Conservation (phyloP, 2,797 vertebrate species). For the Halcyon badia region DNA sequence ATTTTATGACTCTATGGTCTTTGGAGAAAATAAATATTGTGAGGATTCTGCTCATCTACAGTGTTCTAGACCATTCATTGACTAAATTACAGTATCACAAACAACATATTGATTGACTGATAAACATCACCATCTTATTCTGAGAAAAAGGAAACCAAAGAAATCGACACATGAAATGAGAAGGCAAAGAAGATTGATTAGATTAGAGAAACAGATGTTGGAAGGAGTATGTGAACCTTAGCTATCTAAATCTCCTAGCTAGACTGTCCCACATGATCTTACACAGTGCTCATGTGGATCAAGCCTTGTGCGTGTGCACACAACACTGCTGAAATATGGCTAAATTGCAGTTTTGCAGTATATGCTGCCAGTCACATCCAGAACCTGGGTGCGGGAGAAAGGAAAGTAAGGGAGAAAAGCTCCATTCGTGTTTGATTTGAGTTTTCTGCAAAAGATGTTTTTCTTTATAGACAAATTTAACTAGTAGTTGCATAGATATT, state of each 20-base stretch:
- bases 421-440: background rate
- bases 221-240: background rate
- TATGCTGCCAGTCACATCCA: background rate
- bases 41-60: background rate
- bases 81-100: background rate
- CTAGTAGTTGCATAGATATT: background rate
- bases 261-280: background rate
- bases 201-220: background rate
- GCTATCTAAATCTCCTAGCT: background rate
- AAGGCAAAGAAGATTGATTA: background rate
- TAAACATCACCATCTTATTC: background rate
- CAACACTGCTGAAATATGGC: background rate
- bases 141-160: background rate
- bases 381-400: background rate
- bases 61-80: background rate
- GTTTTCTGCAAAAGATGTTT: background rate
- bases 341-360: background rate
- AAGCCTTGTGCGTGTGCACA: background rate
- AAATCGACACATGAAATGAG: background rate
- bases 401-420: background rate
- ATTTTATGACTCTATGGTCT: background rate
- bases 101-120: background rate
- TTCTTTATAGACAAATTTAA: background rate
- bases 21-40: background rate
- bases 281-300: background rate